These are phyloP conservation scores for Campoplex nolae DNA, from an alignment of 2,888 invertebrate species.

Conservation along the genomic window DNA sequence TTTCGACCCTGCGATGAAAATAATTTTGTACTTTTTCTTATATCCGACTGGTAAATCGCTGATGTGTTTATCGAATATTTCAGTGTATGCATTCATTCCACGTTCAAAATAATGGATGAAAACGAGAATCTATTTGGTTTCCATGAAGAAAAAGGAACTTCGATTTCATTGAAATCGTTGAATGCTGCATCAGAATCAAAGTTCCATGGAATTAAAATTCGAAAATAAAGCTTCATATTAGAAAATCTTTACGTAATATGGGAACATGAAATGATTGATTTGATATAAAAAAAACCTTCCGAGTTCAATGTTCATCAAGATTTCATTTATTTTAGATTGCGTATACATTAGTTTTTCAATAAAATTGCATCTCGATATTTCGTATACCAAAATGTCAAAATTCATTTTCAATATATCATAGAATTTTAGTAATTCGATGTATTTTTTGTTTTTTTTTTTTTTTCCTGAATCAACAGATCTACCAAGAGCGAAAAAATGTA, in stretches of 20 bases:
- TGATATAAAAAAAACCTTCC: not conserved
- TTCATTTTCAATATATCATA: not conserved
- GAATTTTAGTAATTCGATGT: not conserved
- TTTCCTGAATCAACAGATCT: conserved; percentile 87
- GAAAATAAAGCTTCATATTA: not conserved
- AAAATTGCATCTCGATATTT: conserved; percentile 6
- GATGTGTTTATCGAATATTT: not conserved
- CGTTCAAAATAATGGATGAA: not conserved
- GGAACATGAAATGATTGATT: not conserved
- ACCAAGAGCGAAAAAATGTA: conserved; percentile 98
- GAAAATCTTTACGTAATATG: not conserved
- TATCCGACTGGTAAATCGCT: too few relatives aligned
- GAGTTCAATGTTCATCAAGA: not conserved
- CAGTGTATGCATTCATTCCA: not conserved
- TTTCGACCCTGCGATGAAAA: not conserved
- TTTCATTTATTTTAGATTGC: not conserved
- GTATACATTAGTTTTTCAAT: not conserved
- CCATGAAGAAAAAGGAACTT: too few relatives aligned
- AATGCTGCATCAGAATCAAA: not conserved
- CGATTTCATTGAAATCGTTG: too few relatives aligned
- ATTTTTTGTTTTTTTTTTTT: conserved; percentile 24
- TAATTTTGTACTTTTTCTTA: too few relatives aligned
- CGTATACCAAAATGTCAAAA: not conserved
- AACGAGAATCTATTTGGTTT: not conserved
- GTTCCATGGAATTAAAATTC: not conserved